phyloP scores from a whole-genome alignment of 2,888 invertebrate genomes.

The Drymonia ruficornis region DNA sequence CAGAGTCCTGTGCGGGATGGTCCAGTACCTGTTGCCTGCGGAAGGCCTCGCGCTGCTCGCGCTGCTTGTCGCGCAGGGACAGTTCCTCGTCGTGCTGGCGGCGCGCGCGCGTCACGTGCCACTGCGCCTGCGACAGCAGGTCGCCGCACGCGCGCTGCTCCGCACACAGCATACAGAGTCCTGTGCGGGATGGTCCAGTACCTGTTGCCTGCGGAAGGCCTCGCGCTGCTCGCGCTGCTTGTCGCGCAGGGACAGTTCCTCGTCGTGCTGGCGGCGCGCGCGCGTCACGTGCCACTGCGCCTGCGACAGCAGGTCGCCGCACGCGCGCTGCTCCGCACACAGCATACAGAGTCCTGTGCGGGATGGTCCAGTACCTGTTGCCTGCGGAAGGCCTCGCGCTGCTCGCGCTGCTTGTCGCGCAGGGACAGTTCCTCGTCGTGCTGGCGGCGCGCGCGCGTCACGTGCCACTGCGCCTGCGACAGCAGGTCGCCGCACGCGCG shows the following conservation, averaged over 20 bases:
- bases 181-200: too few relatives aligned
- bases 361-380: too few relatives aligned
- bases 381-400: conserved; percentile 90
- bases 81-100: conserved; percentile 97
- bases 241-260: conserved; percentile 86
- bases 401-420: conserved; percentile 53
- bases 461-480: conserved; percentile 97
- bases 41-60: conserved; percentile 92
- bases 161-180: too few relatives aligned
- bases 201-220: conserved; percentile 83
- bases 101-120: conserved; percentile 95
- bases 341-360: too few relatives aligned
- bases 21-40: conserved; percentile 79
- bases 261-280: conserved; percentile 11
- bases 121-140: conserved; percentile 96
- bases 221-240: conserved; percentile 96
- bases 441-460: conserved; percentile 93
- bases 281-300: too few relatives aligned
- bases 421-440: conserved; percentile 86
- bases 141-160: too few relatives aligned
- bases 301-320: too few relatives aligned
- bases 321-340: too few relatives aligned
- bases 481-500: too few relatives aligned
- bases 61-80: conserved; percentile 92
- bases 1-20: background rate